Evolutionary conservation across 2,113 vertebrate genomes (phyloP).

Genomic region (Elephas maximus): DNA sequence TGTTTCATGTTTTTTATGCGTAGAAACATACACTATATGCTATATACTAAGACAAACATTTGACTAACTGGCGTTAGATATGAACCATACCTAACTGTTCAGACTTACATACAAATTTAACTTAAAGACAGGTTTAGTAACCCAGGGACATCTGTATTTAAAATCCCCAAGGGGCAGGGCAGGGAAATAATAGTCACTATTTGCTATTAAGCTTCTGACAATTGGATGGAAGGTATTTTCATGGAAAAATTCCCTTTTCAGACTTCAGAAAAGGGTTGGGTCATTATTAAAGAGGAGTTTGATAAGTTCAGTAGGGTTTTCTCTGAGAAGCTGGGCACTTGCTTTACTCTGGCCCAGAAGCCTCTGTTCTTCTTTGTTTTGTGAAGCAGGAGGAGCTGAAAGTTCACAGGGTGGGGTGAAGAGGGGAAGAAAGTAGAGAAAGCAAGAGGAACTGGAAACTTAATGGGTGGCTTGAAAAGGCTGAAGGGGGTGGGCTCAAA

Average conservation of each 20-base stretch:
- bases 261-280: not conserved
- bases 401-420: not conserved
- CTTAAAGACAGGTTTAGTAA: no score
- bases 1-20: no score
- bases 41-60: no score
- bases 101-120: no score
- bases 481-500: not conserved
- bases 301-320: not conserved
- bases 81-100: no score
- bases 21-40: no score
- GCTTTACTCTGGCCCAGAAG: not conserved
- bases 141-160: not conserved
- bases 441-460: not conserved
- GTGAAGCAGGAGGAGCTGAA: not conserved
- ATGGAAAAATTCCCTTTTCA: not conserved
- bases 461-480: not conserved
- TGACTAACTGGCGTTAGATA: no score
- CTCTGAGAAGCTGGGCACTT: not conserved
- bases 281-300: not conserved
- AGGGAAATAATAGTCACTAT: not conserved
- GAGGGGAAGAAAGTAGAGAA: not conserved
- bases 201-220: constrained; percentile 55
- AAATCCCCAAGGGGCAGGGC: not conserved
- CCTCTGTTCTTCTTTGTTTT: not conserved
- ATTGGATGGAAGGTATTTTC: constrained; percentile 31